These are phyloP conservation scores for Sphinx pinastri DNA, from an alignment of 2,888 invertebrate species.

Conservation along the genomic window DNA sequence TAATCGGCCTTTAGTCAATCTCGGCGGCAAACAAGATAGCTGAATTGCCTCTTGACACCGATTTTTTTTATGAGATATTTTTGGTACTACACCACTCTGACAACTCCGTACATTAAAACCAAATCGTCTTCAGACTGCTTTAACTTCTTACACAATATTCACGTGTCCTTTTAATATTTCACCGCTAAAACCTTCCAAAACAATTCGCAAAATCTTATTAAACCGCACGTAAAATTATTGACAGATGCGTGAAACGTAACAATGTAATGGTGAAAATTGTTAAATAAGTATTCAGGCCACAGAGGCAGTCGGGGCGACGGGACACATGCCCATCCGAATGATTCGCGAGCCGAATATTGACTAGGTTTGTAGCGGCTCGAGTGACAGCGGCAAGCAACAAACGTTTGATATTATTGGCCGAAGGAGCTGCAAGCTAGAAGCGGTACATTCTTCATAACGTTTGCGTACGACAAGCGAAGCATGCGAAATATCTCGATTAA, in stretches of 20 bases:
- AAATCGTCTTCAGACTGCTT: not conserved
- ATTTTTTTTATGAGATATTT: too few species aligned
- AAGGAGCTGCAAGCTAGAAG: too few species aligned
- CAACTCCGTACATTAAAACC: not conserved
- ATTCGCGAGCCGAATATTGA: slow-evolving; percentile 15
- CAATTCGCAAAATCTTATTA: slow-evolving; percentile 1
- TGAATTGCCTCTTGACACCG: too few species aligned
- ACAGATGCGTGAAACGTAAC: slow-evolving; percentile 33
- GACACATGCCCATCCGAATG: slow-evolving; percentile 39
- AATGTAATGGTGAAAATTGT: slow-evolving; percentile 60
- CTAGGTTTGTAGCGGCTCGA: not conserved
- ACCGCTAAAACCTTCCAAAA: not conserved
- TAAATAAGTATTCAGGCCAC: slow-evolving; percentile 69
- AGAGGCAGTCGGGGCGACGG: slow-evolving; percentile 41
- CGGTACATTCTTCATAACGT: too few species aligned
- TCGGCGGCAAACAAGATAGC: too few species aligned
- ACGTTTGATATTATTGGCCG: not conserved
- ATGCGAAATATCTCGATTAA: too few species aligned
- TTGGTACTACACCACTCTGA: too few species aligned
- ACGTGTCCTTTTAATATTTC: too few species aligned
- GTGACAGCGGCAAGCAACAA: not conserved
- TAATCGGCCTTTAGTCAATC: too few species aligned
- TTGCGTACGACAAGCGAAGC: too few species aligned
- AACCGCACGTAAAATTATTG: slow-evolving; percentile 7
- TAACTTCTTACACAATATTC: too few species aligned